Evolutionary conservation across 2,797 vertebrate genomes (phyloP).

Genomic region (Acanthornis magna): DNA sequence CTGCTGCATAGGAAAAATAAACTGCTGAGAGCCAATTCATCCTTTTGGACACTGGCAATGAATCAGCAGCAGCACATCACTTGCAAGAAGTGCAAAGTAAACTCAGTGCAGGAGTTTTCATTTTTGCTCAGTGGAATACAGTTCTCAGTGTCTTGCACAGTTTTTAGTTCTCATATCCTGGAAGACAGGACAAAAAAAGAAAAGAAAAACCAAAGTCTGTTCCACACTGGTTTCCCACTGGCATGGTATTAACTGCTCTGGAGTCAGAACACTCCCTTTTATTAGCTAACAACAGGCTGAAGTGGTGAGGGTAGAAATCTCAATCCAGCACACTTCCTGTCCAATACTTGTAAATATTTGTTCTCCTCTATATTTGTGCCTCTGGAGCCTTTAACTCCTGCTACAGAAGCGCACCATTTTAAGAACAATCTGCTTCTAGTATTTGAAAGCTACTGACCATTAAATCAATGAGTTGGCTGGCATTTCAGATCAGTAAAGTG

Average conservation of each 20-base stretch:
- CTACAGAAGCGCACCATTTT: not conserved
- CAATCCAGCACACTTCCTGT: not conserved
- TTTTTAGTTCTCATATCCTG: not conserved
- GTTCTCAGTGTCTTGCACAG: not conserved
- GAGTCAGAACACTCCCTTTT: not conserved
- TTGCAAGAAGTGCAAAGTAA: not conserved
- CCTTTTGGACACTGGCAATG: not conserved
- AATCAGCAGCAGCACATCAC: not conserved
- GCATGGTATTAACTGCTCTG: not conserved
- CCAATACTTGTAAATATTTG: slow-evolving; percentile 42
- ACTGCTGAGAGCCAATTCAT: not conserved
- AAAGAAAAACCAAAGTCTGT: not conserved
- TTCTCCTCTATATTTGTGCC: not conserved
- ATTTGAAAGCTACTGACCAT: slow-evolving; percentile 10
- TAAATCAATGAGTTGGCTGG: not conserved
- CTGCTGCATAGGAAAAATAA: not conserved
- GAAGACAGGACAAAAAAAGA: not conserved
- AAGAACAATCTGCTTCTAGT: not conserved
- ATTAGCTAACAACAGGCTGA: not conserved
- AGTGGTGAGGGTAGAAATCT: not conserved
- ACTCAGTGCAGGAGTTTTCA: not conserved
- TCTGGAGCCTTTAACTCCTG: not conserved
- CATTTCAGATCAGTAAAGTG: not conserved
- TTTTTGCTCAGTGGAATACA: not conserved
- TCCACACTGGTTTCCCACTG: not conserved